Evolutionary conservation across 2,888 invertebrate genomes (phyloP), one percentile per base, ranked within the genome.

Genomic region (Embidobia sp.): DNA sequence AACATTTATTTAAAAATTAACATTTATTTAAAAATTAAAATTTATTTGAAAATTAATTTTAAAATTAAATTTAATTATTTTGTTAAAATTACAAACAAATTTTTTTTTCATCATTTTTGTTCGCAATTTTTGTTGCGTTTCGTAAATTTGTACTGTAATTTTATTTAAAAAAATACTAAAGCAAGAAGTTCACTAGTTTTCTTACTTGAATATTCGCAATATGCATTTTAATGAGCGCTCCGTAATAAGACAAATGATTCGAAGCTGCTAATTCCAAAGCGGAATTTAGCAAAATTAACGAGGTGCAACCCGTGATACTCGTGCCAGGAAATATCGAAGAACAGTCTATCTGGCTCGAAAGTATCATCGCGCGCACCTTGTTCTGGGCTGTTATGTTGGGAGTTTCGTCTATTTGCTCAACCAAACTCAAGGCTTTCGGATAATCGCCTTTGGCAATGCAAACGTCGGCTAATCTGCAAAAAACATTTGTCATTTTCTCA

Each of bases 161-260:
- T n/a, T n/a, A n/a, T n/a, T n/a, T n/a, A n/a, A n/a, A n/a, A n/a
- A n/a, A n/a, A n/a, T n/a, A n/a, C n/a, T n/a, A n/a, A n/a, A n/a
- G n/a, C n/a, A n/a, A n/a, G n/a, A n/a, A n/a, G n/a, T n/a, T n/a
- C n/a, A n/a, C n/a, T n/a, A n/a, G n/a, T n/a, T n/a, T n/a, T n/a
- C n/a, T n/a, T 82, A 92, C 92, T 90, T 92, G 92, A 7, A 95
- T 92, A 86, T 95, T 94, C 0, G 96, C 96, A 48, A 96, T 92
- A 84, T 96, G 94, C 90, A 96, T 92, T 83, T 95, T 94, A 2
- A 94, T 93, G 19, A 95, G 87, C 0, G 95, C 94, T 42, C 93
- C 92, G 78, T 95, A 92, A 85, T 95, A 95, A 79, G 95, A 94
- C 82, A 97, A 91, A 87, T 96, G 94, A 81, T 95, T 94, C 33